Conservation (phyloP, 2,888 invertebrate genomes). For the Eremobia ochroleuca region DNA sequence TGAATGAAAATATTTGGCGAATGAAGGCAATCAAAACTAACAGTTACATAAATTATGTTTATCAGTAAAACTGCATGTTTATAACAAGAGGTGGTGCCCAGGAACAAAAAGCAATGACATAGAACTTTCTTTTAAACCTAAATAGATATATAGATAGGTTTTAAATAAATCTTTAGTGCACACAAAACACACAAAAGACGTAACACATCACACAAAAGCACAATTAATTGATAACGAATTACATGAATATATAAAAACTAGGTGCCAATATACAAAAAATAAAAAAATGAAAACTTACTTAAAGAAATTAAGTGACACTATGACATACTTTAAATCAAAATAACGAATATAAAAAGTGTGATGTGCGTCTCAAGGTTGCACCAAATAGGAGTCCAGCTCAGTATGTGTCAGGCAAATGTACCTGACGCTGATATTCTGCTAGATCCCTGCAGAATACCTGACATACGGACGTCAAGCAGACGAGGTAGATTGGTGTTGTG, state of each 20-base stretch:
- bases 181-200: not conserved
- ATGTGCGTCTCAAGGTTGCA: not conserved
- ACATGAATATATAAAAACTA: not conserved
- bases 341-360: not conserved
- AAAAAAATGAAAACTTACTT: too few species aligned
- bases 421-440: not conserved
- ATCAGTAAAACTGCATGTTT: slow-evolving; percentile 3
- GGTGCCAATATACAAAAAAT: not conserved
- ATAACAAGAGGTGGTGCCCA: not conserved
- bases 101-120: not conserved
- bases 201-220: not conserved
- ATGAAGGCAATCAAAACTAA: slow-evolving; percentile 14
- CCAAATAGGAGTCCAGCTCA: not conserved
- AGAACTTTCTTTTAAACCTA: not conserved
- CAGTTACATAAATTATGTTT: slow-evolving; percentile 19
- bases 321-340: not conserved
- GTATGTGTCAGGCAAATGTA: not conserved
- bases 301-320: too few species aligned
- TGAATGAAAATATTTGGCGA: slow-evolving; percentile 32
- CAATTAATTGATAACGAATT: not conserved
- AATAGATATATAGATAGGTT: not conserved
- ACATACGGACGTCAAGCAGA: not conserved
- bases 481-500: not conserved
- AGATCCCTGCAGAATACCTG: not conserved
- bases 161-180: not conserved